Evolutionary conservation across 2,797 vertebrate genomes (phyloP), one percentile per base, ranked within the genome.

Genomic region (Adelosebastes latens): DNA sequence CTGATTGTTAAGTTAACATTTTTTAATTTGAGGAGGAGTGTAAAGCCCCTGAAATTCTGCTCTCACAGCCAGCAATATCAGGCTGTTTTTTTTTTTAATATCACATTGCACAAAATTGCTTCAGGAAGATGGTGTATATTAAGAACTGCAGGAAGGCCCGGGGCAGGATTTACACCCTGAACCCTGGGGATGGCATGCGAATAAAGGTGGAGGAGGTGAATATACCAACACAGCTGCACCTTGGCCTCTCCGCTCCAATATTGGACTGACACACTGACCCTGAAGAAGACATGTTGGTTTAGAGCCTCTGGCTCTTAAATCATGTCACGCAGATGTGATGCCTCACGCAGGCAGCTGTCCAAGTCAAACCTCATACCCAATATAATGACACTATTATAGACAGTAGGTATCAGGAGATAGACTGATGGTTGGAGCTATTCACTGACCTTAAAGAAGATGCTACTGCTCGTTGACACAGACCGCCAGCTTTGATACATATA

Each of bases 221-320:
- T 85, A 74, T 58, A 85, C 63, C 77, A 72, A 76, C 69, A 79
- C 79, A 75, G 79, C 81, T 92, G 87, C 77, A 87, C 90, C 79
- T 81, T 89, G 86, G 83, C 89, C 87, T 86, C 36, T 4, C 60
- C 72, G 72, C 78, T 82, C 79, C 77, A 91, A 91, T 93, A 92
- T 92, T 87, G 90, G 75, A 83, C 86, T 90, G 91, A 94, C 90
- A 93, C 79, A 72, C 80, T 91, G 94, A 94, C 93, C 94, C 94
- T 94, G 92, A 88, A 77, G 67, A 84, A 82, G 85, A 88, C 39
- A 55, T 84, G 89, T 92, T 88, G 81, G 86, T 89, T 92, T 85
- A 89, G 75, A 34, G 80, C 87, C 91, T 69, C 64, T 8, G 74
- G 83, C 80, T 91, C 84, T 82, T 93, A 86, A 90, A 94, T 93